Evolutionary conservation across 2,113 vertebrate species (phyloP).

Genomic region (Lophura nycthemera): DNA sequence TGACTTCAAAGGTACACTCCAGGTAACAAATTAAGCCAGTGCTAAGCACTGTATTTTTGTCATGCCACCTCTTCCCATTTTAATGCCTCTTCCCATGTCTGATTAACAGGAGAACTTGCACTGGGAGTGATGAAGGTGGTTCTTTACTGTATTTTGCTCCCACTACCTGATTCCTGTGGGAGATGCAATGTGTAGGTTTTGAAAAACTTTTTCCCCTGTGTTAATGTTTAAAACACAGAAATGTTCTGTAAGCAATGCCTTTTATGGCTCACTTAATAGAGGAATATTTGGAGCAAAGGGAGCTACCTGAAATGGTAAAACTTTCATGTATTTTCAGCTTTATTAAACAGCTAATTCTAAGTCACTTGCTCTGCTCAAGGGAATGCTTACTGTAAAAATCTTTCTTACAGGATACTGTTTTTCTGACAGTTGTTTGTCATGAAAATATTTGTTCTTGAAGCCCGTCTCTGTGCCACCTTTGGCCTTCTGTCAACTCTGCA

Average conservation of each 20-base stretch:
- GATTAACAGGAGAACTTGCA: neutral
- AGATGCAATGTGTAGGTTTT: neutral
- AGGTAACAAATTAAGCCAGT: neutral
- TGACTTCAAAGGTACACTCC: neutral
- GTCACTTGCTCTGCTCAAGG: neutral
- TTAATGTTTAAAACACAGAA: neutral
- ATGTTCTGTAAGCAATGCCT: neutral
- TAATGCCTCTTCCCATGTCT: neutral
- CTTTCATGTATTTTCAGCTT: neutral
- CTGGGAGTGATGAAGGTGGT: neutral
- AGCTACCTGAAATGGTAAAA: neutral
- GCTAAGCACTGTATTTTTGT: neutral
- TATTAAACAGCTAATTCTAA: neutral
- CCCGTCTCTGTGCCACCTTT: neutral
- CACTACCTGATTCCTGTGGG: neutral
- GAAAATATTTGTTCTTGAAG: neutral
- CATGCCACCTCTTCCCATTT: neutral
- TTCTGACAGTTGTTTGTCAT: neutral
- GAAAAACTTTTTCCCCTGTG: neutral
- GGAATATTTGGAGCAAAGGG: neutral
- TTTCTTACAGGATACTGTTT: neutral
- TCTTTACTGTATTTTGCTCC: neutral
- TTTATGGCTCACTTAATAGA: neutral
- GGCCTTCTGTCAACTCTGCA: neutral
- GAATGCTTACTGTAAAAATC: neutral